Evolutionary conservation across 2,888 invertebrate genomes (phyloP), one percentile per base, ranked within the genome.

Genomic region (Pheosia gnoma): DNA sequence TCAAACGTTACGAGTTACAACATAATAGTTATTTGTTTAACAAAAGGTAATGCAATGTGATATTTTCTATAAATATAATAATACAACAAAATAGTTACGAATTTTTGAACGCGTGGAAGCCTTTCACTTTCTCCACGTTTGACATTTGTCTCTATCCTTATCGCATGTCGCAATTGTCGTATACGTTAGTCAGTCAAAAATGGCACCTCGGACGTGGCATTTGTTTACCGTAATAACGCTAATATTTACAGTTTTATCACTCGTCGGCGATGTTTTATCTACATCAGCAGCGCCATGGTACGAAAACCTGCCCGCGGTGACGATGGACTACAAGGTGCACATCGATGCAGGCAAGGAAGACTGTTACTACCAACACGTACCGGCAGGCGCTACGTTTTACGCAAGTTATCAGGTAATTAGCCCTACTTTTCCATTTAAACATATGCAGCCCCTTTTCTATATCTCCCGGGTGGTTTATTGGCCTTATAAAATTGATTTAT

Each of bases 311-410:
- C 98, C 98, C 10, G 98, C 98, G 9, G 98, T 98, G 45, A 97
- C 98, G 3, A 98, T 98, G 97, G 98, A 98, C 85, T 99, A 99
- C 86, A 98, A 98, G 92, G 97, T 99, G 47, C 97, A 98, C 88
- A 96, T 99, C 68, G 98, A 98, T 80, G 97, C 98, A n/a, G 98
- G 98, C 62, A 94, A 94, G 78, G 98, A 98, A 90, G 98, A 99
- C 83, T 99, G 99, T 90, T 99, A 98, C 90, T 98, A 96, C 88
- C 98, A 99, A 94, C 98, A 97, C 93, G 98, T 98, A 64, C 97
- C 98, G 80, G 96, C 96, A 61, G 98, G 98, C 60, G 98, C 98
- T 37, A 98, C 98, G 65, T 97, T 99, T 85, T 98, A 98, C 90
- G 97, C 98, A 67, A 98, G 98, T 77, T 98, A 98, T 90, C 98